Evolutionary conservation across 2,888 invertebrate genomes (phyloP), one percentile per base, ranked within the genome.

Genomic region (Orthosia cruda): DNA sequence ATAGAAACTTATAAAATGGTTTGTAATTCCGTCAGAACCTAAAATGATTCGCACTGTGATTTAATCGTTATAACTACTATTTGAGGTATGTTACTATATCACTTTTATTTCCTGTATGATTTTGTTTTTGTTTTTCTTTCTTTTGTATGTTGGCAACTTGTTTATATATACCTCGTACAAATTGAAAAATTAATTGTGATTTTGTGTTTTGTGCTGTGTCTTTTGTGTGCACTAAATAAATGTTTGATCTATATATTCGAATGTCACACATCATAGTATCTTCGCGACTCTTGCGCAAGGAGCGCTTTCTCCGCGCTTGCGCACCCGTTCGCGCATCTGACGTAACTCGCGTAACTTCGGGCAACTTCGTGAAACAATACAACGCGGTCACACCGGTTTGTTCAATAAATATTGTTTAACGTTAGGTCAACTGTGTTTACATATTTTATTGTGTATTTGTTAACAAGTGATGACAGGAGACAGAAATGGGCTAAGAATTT

Each of bases 301-400:
- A 85, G 82, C 83, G 81, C 89, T 91, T 91, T 91, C 91, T 76
- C 90, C 47, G 73, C 68, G 77, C 65, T 57, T 63, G 73, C 79
- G 62, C 80, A 50, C 66, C 77, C 74, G 74, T 78, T 77, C 66
- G 65, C 69, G 57, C 65, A 50, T 47, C 52, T 85, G 83, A 84
- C 80, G 86, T 81, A 88, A 87, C 59, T 72, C 59, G 77, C 59
- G 80, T 82, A 80, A 74, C 80, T 61, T 79, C 84, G 71, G 72
- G 45, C 67, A 69, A 76, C 54, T 55, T 70, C 54, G 68, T 66
- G 52, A 81, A 85, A 86, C 79, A 87, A 81, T 85, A 88, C 77
- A 83, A 76, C 65, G 49, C 74, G 61, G 80, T 59, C 74, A 74
- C 57, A 62, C 64, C 49, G 55, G 62, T 79, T 69, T 55, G 55